Conservation (phyloP, 2,888 invertebrate genomes). For the Phalera bucephala region DNA sequence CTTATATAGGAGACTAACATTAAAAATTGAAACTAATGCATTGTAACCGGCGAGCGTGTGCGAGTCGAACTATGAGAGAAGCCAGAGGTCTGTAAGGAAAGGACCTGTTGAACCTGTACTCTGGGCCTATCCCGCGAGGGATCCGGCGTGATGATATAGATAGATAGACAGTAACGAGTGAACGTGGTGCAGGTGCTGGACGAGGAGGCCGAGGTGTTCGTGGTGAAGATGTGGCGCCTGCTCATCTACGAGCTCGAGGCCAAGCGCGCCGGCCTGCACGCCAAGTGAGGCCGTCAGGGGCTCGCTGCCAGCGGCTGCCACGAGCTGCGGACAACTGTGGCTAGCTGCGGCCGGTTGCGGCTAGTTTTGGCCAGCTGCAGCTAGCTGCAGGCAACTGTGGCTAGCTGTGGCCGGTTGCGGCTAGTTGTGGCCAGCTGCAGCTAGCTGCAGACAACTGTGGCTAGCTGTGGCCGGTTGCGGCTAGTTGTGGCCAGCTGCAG, state of each 20-base stretch:
- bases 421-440: too few species aligned
- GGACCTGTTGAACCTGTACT: too few species aligned
- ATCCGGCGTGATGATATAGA: too few species aligned
- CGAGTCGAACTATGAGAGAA: too few species aligned
- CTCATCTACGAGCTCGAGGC: conserved; percentile 99
- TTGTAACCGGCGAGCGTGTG: too few species aligned
- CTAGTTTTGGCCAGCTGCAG: not conserved
- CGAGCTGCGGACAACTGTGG: conserved; percentile 5
- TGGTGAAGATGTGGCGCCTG: conserved; percentile 99
- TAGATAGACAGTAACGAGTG: not conserved
- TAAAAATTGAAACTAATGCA: too few species aligned
- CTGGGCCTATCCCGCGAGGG: too few species aligned
- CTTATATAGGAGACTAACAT: too few species aligned
- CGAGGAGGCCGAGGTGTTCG: conserved; percentile 99
- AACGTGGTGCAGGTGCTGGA: conserved; percentile 92
- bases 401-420: not conserved
- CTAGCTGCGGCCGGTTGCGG: conserved; percentile 1
- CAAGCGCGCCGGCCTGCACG: conserved; percentile 93
- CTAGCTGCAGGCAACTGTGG: not conserved
- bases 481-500: too few species aligned
- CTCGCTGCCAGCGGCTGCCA: conserved; percentile 7
- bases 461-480: not conserved
- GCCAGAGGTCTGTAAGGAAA: too few species aligned
- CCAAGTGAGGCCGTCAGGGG: conserved; percentile 43
- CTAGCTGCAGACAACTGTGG: not conserved